Evolutionary conservation across 2,888 invertebrate genomes (phyloP).

Genomic region (Blastobasis adustella): DNA sequence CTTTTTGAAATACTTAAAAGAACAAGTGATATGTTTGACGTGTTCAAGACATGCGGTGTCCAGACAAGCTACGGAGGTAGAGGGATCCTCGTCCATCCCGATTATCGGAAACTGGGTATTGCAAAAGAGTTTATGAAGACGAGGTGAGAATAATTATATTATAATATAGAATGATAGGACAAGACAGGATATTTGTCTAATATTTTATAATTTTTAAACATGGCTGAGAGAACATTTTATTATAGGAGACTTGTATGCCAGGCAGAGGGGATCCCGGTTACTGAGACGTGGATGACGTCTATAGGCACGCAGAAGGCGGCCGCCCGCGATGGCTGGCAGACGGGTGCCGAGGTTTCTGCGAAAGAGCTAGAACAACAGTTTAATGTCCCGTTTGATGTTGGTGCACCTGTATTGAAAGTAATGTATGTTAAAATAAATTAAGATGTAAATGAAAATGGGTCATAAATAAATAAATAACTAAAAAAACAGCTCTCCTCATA

Average conservation of each 20-base stretch:
- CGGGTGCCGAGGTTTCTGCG: neutral
- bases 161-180: too few species aligned
- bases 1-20: constrained; percentile 19
- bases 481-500: too few species aligned
- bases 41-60: too few species aligned
- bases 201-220: too few species aligned
- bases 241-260: neutral
- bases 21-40: too few species aligned
- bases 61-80: neutral
- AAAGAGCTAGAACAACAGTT: neutral
- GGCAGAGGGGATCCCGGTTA: neutral
- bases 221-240: too few species aligned
- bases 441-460: too few species aligned
- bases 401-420: neutral
- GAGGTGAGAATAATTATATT: neutral
- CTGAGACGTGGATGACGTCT: constrained; percentile 2
- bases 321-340: neutral
- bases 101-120: constrained; percentile 6
- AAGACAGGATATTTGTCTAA: too few species aligned
- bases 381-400: neutral
- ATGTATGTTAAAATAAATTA: neutral
- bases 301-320: constrained; percentile 7
- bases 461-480: too few species aligned
- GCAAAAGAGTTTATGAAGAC: neutral
- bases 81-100: neutral